Conservation (phyloP, 2,113 vertebrate genomes). For the Malurus cyaneus region DNA sequence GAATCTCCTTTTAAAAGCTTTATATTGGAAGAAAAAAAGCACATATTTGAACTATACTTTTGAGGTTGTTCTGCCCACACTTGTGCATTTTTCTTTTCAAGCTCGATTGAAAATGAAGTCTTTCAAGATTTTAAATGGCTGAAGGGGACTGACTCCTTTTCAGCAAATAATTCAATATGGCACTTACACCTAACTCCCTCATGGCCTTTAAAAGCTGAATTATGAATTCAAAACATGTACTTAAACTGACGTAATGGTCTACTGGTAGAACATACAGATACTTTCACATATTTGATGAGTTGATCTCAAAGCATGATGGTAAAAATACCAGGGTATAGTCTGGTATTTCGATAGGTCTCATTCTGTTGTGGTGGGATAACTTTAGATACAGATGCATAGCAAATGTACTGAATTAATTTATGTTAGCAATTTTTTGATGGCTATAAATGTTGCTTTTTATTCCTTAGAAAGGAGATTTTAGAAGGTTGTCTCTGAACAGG, state of each 20-base stretch:
- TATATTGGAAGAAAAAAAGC: not conserved
- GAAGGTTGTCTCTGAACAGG: constrained; percentile 59
- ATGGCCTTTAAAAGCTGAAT: not conserved
- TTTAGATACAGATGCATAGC: not conserved
- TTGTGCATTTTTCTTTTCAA: not conserved
- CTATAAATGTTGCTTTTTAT: constrained; percentile 47
- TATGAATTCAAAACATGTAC: constrained; percentile 3
- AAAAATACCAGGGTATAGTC: not conserved
- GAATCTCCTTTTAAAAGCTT: not conserved
- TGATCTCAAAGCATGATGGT: not conserved
- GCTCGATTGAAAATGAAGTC: constrained; percentile 30
- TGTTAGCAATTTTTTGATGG: not conserved
- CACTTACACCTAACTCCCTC: not conserved
- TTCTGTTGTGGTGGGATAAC: not conserved
- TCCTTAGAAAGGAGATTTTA: constrained; percentile 51
- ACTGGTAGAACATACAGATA: not conserved
- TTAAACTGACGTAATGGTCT: not conserved
- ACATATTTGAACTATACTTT: not conserved
- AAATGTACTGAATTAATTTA: constrained; percentile 27
- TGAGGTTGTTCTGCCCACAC: not conserved
- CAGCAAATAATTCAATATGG: not conserved
- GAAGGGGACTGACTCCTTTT: not conserved
- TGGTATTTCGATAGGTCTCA: not conserved
- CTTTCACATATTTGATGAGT: not conserved
- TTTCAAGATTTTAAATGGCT: constrained; percentile 33